These are phyloP conservation scores for Sinhomidia bicolor DNA, from an alignment of 2,888 invertebrate species.

Conservation along the genomic window DNA sequence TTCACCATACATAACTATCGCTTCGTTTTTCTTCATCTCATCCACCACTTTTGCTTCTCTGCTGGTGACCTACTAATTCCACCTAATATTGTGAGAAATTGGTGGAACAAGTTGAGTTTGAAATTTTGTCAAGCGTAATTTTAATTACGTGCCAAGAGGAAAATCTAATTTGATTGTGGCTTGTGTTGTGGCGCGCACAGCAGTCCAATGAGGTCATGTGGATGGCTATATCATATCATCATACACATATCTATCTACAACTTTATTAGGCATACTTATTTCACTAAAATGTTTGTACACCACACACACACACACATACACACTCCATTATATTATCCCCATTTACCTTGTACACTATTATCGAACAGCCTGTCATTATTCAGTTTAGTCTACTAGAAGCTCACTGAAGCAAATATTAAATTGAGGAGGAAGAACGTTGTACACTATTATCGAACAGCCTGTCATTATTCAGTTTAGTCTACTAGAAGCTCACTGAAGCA, in stretches of 20 bases:
- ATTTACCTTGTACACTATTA: not conserved
- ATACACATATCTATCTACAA: too few species aligned
- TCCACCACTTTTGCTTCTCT: too few species aligned
- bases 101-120: not conserved
- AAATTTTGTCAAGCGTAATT: constrained; percentile 37
- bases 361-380: not conserved
- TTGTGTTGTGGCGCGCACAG: too few species aligned
- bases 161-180: constrained; percentile 42
- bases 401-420: too few species aligned
- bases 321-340: not conserved
- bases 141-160: constrained; percentile 32
- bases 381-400: not conserved
- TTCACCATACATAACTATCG: too few species aligned
- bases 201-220: not conserved
- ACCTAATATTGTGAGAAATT: constrained; percentile 7
- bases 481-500: not conserved
- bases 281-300: too few species aligned
- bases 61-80: too few species aligned
- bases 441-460: not conserved
- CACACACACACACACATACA: too few species aligned
- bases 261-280: not conserved
- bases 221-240: too few species aligned
- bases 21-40: too few species aligned
- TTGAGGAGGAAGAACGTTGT: too few species aligned
- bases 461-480: not conserved